These are phyloP conservation scores for Tapirus terrestris DNA, from an alignment of 2,113 vertebrate species.

Conservation along the genomic window DNA sequence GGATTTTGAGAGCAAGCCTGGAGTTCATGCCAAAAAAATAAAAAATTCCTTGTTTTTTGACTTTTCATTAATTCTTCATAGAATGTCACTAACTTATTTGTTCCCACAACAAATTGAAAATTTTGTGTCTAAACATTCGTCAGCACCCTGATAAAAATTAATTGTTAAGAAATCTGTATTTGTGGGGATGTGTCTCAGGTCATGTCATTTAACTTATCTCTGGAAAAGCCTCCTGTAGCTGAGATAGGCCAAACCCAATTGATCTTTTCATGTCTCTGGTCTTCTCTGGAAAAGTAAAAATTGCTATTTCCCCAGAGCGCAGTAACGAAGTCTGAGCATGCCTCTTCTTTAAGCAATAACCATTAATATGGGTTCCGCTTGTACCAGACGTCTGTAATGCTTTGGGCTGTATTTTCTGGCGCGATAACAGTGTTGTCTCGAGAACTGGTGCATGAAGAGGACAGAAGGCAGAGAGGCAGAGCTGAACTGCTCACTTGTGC, in stretches of 20 bases:
- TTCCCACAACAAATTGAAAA: neutral
- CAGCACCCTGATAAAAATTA: neutral
- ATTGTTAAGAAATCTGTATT: constrained; percentile 39
- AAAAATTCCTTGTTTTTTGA: neutral
- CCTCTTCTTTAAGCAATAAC: constrained; percentile 83
- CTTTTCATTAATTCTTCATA: neutral
- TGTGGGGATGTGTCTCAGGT: neutral
- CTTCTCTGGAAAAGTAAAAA: constrained; percentile 67
- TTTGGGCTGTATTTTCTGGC: constrained; percentile 86
- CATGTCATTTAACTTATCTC: constrained; percentile 33
- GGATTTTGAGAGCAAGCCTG: neutral
- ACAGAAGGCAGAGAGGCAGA: constrained; percentile 81
- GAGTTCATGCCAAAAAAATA: neutral
- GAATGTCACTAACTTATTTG: neutral
- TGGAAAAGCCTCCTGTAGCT: constrained; percentile 32
- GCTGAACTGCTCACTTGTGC: constrained; percentile 77
- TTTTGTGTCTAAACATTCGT: neutral
- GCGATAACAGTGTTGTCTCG: constrained; percentile 84
- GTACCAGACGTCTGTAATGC: constrained; percentile 85
- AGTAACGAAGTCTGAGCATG: constrained; percentile 75
- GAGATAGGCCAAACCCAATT: constrained; percentile 67
- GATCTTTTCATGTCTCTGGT: constrained; percentile 64
- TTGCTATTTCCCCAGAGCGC: constrained; percentile 75
- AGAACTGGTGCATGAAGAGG: constrained; percentile 81
- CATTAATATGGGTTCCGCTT: constrained; percentile 86